Evolutionary conservation across 2,113 vertebrate genomes (phyloP).

Genomic region (Glaucomys volans): DNA sequence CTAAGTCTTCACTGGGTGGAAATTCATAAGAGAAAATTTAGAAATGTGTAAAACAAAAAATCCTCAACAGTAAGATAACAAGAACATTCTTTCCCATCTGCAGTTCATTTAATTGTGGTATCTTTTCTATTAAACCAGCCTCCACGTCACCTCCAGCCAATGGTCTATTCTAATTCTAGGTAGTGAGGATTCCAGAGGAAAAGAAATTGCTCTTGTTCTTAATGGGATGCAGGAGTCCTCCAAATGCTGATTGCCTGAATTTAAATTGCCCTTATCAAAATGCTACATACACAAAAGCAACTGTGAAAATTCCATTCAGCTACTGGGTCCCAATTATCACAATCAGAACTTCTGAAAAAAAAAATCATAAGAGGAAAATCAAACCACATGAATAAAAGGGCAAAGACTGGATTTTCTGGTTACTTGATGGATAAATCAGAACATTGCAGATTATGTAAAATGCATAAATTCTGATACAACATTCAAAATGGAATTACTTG

Average conservation of each 20-base stretch:
- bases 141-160: neutral
- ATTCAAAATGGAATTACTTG: slow-evolving; percentile 39
- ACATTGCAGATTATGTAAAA: neutral
- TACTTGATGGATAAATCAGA: neutral
- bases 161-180: neutral
- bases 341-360: slow-evolving; percentile 52
- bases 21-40: neutral
- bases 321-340: slow-evolving; percentile 39
- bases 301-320: slow-evolving; percentile 42
- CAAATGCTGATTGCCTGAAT: slow-evolving; percentile 47
- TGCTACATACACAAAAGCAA: slow-evolving; percentile 27
- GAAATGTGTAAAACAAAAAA: neutral
- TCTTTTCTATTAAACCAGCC: slow-evolving; percentile 10
- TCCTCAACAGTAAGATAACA: neutral
- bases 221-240: neutral
- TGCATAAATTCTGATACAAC: neutral
- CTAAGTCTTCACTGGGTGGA: neutral
- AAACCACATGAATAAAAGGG: neutral
- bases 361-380: slow-evolving; percentile 30
- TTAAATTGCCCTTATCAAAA: slow-evolving; percentile 69
- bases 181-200: neutral
- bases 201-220: neutral
- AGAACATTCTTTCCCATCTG: neutral
- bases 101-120: neutral
- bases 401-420: neutral